A percentile compares a stretch with the other conserved stretches of the same genome.
These are phyloP conservation scores for Morpho achilles DNA, from an alignment of 2,888 invertebrate species.

Conservation along the genomic window DNA sequence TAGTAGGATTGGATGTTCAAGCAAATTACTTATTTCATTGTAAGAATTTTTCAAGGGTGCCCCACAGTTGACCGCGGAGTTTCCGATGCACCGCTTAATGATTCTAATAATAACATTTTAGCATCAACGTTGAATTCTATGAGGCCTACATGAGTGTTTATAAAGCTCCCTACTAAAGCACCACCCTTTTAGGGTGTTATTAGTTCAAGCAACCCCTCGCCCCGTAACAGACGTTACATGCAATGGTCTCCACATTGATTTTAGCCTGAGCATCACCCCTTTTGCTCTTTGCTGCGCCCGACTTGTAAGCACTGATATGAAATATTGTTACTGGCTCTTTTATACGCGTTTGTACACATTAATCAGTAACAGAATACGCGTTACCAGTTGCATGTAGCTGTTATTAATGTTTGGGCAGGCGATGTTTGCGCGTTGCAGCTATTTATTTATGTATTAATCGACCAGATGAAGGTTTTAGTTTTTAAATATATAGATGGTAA, in stretches of 20 bases:
- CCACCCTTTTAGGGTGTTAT: conserved; percentile 67
- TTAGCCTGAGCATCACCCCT: conserved; percentile 12
- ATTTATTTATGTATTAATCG: too few relatives aligned
- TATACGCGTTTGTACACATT: conserved; percentile 5
- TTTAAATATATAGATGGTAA: too few relatives aligned
- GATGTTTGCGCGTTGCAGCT: background rate
- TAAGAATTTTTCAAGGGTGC: too few relatives aligned
- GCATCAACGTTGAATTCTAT: too few relatives aligned
- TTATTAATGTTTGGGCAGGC: conserved; percentile 1
- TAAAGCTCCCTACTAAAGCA: conserved; percentile 56
- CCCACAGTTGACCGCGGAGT: too few relatives aligned
- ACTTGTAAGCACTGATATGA: conserved; percentile 3
- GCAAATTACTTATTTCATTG: too few relatives aligned
- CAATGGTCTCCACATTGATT: conserved; percentile 12
- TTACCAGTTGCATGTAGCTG: background rate
- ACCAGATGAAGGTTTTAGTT: too few relatives aligned
- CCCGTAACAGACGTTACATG: conserved; percentile 12
- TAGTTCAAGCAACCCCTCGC: conserved; percentile 39
- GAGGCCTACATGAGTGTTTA: conserved; percentile 52
- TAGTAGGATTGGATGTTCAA: too few relatives aligned
- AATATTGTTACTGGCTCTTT: conserved; percentile 5
- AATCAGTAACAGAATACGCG: conserved; percentile 9
- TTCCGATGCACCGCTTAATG: too few relatives aligned
- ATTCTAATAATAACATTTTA: conserved; percentile 5
- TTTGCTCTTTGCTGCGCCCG: conserved; percentile 10